Conservation (phyloP, 1,140 invertebrate genomes). For the Adelges cooleyi region DNA sequence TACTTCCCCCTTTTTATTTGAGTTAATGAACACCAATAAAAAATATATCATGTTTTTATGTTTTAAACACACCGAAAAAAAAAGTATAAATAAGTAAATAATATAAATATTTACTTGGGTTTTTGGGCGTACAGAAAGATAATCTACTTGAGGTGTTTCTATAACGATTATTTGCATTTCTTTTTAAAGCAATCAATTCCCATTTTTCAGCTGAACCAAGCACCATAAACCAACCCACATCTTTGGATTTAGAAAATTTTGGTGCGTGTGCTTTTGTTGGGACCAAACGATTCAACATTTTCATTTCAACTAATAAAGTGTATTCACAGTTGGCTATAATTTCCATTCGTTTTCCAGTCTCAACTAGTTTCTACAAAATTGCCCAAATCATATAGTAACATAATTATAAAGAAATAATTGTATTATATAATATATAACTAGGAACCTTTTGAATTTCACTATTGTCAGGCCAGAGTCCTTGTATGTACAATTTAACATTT, state of each 20-base stretch:
- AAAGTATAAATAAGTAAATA: too few species aligned
- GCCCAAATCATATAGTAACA: background rate
- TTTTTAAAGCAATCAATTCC: conserved; percentile 80
- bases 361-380: background rate
- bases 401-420: too few species aligned
- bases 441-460: conserved; percentile 5
- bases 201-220: conserved; percentile 57
- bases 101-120: conserved; percentile 41
- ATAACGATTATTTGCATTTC: conserved; percentile 41
- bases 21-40: too few species aligned
- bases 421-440: too few species aligned
- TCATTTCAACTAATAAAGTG: conserved; percentile 45
- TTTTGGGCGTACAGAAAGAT: conserved; percentile 56
- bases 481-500: conserved; percentile 33
- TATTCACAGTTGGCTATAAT: conserved; percentile 52
- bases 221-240: conserved; percentile 89
- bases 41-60: too few species aligned
- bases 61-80: too few species aligned
- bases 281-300: conserved; percentile 39
- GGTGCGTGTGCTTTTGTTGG: conserved; percentile 59
- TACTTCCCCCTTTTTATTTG: too few species aligned
- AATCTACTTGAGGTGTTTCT: conserved; percentile 34
- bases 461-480: conserved; percentile 18
- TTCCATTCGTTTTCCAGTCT: conserved; percentile 6
- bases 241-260: conserved; percentile 81